Conservation (phyloP, 2,113 vertebrate genomes). For the Nematolebias whitei region DNA sequence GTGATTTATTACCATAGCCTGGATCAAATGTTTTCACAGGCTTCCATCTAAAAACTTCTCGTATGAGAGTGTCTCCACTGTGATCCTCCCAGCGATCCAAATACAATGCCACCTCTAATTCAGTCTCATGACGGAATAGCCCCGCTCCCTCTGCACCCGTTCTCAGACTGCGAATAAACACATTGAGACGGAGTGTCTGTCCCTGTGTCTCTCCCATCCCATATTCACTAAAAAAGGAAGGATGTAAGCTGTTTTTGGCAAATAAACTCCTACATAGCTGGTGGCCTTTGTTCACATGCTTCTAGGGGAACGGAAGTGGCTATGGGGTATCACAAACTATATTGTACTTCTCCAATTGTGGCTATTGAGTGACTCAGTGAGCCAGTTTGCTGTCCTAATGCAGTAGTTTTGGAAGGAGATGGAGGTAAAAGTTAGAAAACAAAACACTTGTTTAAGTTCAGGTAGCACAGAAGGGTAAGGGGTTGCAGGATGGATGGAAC, state of each 20-base stretch:
- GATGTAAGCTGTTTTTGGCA: conserved; percentile 82
- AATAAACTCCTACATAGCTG: conserved; percentile 73
- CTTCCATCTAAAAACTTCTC: conserved; percentile 30
- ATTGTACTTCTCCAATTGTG: conserved; percentile 72
- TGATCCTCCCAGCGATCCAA: conserved; percentile 55
- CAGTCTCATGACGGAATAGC: conserved; percentile 66
- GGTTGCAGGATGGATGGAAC: conserved; percentile 34
- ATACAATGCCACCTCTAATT: conserved; percentile 73
- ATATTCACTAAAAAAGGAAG: conserved; percentile 78
- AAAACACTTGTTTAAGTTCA: conserved; percentile 60
- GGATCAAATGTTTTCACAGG: conserved; percentile 31
- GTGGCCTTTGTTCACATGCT: conserved; percentile 75
- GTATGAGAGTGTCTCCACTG: conserved; percentile 49
- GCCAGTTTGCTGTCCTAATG: conserved; percentile 46
- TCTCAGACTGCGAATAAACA: conserved; percentile 77
- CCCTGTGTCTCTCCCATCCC: conserved; percentile 70
- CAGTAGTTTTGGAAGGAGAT: conserved; percentile 42
- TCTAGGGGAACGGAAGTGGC: conserved; percentile 63
- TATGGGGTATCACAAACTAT: conserved; percentile 79
- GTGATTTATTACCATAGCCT: conserved; percentile 16
- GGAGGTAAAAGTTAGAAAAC: conserved; percentile 60
- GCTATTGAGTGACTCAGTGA: conserved; percentile 74
- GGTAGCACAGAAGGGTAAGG: conserved; percentile 48
- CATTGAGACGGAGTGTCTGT: conserved; percentile 77
- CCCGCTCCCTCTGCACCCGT: conserved; percentile 30